These are phyloP conservation scores for Triops cancriformis DNA, from an alignment of 1,140 invertebrate species.

Conservation along the genomic window DNA sequence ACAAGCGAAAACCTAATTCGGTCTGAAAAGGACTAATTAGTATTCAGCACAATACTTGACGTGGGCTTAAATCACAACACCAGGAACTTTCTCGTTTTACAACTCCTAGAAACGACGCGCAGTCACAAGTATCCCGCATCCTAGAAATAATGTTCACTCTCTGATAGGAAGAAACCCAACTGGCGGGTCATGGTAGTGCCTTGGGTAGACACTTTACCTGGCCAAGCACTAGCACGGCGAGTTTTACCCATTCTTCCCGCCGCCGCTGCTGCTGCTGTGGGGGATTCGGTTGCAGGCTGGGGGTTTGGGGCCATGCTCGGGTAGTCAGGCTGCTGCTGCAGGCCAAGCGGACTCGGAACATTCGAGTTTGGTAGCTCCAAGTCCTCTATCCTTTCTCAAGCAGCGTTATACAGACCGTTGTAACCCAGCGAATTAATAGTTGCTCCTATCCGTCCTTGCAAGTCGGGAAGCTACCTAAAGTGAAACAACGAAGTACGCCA, in stretches of 20 bases:
- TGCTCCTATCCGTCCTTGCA: not conserved
- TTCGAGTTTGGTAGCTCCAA: not conserved
- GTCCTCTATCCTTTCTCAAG: not conserved
- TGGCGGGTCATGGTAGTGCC: slow-evolving; percentile 7
- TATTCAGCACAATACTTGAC: too few species aligned
- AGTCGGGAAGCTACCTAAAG: not conserved
- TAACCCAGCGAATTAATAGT: not conserved
- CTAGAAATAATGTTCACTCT: not conserved
- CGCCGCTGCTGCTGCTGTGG: not conserved
- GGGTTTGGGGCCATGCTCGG: not conserved
- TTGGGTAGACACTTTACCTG: slow-evolving; percentile 2
- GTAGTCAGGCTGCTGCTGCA: slow-evolving; percentile 12
- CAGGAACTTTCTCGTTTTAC: not conserved
- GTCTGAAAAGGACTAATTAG: not conserved
- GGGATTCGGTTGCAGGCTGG: not conserved
- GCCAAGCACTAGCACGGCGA: not conserved
- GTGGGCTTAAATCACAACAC: not conserved
- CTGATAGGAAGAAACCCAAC: not conserved
- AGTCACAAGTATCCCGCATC: not conserved
- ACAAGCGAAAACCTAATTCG: not conserved
- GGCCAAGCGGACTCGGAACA: not conserved
- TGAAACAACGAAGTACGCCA: not conserved
- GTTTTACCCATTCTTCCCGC: not conserved
- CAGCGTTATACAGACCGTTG: not conserved
- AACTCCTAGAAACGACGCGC: not conserved